Conservation (phyloP, 2,113 vertebrate species). For the Malaclemys terrapin region DNA sequence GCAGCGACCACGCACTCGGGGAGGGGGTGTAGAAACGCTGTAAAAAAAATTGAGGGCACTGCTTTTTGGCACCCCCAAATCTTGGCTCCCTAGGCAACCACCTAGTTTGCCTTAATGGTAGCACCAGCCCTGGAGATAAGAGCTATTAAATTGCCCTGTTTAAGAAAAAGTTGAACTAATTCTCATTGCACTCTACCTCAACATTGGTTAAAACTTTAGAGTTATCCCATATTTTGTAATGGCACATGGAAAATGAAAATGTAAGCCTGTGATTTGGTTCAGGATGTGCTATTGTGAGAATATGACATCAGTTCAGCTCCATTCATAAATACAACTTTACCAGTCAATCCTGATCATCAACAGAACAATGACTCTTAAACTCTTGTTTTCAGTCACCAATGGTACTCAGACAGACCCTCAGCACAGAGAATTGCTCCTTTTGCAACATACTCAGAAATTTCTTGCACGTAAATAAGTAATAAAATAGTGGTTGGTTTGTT, state of each 20-base stretch:
- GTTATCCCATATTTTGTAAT: background rate
- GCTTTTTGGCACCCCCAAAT: too few relatives aligned
- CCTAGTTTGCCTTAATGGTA: too few relatives aligned
- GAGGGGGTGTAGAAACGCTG: too few relatives aligned
- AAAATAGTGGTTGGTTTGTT: background rate
- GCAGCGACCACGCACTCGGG: too few relatives aligned
- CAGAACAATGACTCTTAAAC: background rate
- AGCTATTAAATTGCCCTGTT: background rate
- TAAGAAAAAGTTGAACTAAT: background rate
- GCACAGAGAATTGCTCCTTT: background rate
- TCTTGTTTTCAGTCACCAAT: background rate
- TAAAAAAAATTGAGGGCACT: too few relatives aligned
- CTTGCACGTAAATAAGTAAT: accelerated
- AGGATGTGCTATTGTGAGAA: accelerated
- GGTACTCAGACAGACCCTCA: background rate
- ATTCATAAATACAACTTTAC: background rate
- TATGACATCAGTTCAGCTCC: background rate
- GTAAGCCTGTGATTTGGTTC: background rate
- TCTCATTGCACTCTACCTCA: background rate
- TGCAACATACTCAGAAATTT: background rate
- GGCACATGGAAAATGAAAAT: background rate
- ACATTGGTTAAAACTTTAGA: background rate
- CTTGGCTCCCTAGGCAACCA: too few relatives aligned
- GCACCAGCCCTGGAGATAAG: background rate
- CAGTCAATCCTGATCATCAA: background rate